Evolutionary conservation across 2,888 invertebrate species (phyloP).

Genomic region (Cryptus armator): DNA sequence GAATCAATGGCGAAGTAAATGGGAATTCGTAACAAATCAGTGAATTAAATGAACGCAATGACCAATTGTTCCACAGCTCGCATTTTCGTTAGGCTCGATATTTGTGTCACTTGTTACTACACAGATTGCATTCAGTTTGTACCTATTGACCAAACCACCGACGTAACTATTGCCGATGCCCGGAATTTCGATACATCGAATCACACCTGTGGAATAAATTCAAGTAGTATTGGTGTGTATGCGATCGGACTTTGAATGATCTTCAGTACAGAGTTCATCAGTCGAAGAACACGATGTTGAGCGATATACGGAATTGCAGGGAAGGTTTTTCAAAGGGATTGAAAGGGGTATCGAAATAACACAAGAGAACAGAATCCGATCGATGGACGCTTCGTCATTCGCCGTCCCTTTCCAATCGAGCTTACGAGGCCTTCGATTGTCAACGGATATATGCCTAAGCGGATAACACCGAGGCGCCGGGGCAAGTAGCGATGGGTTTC

Average conservation of each 20-base stretch:
- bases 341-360: conserved; percentile 18
- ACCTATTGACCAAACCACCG: too few species aligned
- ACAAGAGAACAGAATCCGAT: conserved; percentile 2
- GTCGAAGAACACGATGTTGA: neutral
- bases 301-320: neutral
- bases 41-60: too few species aligned
- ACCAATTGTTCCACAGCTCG: too few species aligned
- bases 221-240: neutral
- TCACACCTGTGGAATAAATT: neutral
- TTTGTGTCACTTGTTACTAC: too few species aligned
- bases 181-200: neutral
- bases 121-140: too few species aligned
- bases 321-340: neutral
- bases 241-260: neutral
- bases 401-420: conserved; percentile 22
- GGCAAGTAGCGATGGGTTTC: conserved; percentile 21
- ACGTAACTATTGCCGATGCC: neutral
- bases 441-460: conserved; percentile 11
- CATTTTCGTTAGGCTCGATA: too few species aligned
- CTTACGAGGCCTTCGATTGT: conserved; percentile 7
- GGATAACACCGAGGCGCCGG: conserved; percentile 1
- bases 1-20: too few species aligned
- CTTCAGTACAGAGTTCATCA: neutral
- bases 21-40: too few species aligned
- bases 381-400: conserved; percentile 32